phyloP scores from a whole-genome alignment of 2,888 invertebrate genomes.

The Myopa tessellatipennis region DNA sequence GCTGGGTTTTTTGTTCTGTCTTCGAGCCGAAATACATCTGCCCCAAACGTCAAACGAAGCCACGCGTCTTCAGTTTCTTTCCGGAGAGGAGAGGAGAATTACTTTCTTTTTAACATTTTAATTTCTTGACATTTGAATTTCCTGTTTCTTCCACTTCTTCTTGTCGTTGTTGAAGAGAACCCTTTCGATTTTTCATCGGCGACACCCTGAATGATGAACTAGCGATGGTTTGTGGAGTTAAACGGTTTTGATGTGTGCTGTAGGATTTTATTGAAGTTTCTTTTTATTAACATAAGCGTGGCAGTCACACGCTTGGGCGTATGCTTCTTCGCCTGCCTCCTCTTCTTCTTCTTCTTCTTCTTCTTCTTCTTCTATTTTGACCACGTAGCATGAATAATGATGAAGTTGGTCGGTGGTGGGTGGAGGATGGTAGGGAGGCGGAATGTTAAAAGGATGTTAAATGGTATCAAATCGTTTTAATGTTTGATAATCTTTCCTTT shows the following conservation, averaged over 20 bases:
- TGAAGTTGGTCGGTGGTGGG: no score
- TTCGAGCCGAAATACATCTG: constrained; percentile 20
- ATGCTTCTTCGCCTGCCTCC: no score
- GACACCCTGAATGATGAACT: background rate
- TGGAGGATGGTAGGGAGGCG: no score
- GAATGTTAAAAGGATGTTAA: background rate
- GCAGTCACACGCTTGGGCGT: constrained; percentile 24
- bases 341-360: background rate
- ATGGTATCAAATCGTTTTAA: background rate
- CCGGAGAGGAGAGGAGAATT: background rate
- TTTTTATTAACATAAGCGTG: constrained; percentile 35
- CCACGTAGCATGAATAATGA: background rate
- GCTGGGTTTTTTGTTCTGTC: background rate
- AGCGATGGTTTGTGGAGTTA: background rate
- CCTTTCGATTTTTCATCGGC: constrained; percentile 22
- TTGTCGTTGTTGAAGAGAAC: background rate
- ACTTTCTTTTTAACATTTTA: constrained; percentile 12
- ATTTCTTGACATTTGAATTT: constrained; percentile 36
- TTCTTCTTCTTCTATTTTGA: background rate
- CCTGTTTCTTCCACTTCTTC: background rate
- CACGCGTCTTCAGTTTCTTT: constrained; percentile 24
- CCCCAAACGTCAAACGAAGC: constrained; percentile 6
- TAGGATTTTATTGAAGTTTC: background rate
- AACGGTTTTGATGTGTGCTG: background rate
- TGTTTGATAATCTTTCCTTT: constrained; percentile 28